Base-by-base conservation (phyloP, 2,797 vertebrate genomes). In the Apogon talboti region DNA sequence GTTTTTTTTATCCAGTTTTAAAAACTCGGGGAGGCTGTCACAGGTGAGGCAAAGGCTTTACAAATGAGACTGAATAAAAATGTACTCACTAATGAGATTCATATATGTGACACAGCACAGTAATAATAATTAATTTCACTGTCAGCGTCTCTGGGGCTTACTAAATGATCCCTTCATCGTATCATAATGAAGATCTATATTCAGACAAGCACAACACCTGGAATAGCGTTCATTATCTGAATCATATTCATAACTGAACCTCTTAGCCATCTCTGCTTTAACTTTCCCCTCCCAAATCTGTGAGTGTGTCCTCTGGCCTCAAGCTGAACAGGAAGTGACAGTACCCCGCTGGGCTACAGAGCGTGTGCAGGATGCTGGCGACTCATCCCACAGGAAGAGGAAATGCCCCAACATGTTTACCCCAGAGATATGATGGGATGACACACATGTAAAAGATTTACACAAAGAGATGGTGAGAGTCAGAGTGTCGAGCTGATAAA, bases 361-460 rank as follows among this genome's bases (percentile, higher is more conserved):
- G 65, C 64, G 9, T 43, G 53, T 12, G 61, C 81, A 84, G 79
- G 83, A 85, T 60, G 62, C 54, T 0, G 44, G 63, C 44, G 8
- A 35, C 63, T 85, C 80, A 74, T 87, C 81, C 70, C 74, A 54
- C 83, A 89, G 90, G 89, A 91, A 90, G 70, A 80, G 89, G 90
- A 92, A 90, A 77, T 50, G 71, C 61, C 77, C 71, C 72, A 59
- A 33, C 61, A 40, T 18, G 67, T 77, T 82, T 57, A 16, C 73
- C 61, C 71, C 19, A 35, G 50, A 80, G 81, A 87, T 66, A 47
- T 19, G 21, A 51, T n/a, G 28, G 59, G 59, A 62, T 86, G 88
- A 88, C 78, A 82, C 74, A 55, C 55, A 52, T 72, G 72, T 75
- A 47, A 82, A 41, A 52, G 30, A 81, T 72, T 42, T 57, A 28